Conservation (phyloP, 92 coral and sea anemone genomes). For the Palythoa grandis region DNA sequence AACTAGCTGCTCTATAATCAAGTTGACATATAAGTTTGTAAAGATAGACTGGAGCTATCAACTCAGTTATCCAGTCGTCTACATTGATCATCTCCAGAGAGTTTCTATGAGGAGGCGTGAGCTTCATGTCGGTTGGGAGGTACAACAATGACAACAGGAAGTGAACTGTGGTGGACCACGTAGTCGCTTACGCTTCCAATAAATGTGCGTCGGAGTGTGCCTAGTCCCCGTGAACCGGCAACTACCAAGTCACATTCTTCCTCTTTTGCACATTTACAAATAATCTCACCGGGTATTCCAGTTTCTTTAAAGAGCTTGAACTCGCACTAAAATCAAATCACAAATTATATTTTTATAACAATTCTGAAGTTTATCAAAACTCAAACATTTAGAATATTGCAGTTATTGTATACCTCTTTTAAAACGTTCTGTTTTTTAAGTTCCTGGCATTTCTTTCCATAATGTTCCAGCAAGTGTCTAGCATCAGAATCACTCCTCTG, state of each 20-base stretch:
- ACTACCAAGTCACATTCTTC: conserved; percentile 55
- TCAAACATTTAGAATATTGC: no score
- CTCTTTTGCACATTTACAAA: conserved; percentile 78
- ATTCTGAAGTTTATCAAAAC: no score
- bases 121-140: conserved; percentile 55
- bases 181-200: conserved; percentile 87
- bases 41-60: no score
- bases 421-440: neutral
- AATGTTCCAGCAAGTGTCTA: conserved; percentile 56
- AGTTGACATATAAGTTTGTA: no score
- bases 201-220: conserved; percentile 78
- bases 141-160: conserved; percentile 74
- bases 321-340: conserved; percentile 48
- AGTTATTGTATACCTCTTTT: conserved; percentile 37
- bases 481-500: conserved; percentile 76
- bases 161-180: conserved; percentile 73
- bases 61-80: no score
- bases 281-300: conserved; percentile 79
- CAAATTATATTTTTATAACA: neutral
- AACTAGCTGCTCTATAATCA: no score
- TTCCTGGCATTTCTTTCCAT: conserved; percentile 59
- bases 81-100: neutral
- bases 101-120: neutral
- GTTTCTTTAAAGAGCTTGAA: conserved; percentile 83
- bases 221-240: conserved; percentile 81